Evolutionary conservation across 2,888 invertebrate species (phyloP).

Genomic region (Idaea biselata): DNA sequence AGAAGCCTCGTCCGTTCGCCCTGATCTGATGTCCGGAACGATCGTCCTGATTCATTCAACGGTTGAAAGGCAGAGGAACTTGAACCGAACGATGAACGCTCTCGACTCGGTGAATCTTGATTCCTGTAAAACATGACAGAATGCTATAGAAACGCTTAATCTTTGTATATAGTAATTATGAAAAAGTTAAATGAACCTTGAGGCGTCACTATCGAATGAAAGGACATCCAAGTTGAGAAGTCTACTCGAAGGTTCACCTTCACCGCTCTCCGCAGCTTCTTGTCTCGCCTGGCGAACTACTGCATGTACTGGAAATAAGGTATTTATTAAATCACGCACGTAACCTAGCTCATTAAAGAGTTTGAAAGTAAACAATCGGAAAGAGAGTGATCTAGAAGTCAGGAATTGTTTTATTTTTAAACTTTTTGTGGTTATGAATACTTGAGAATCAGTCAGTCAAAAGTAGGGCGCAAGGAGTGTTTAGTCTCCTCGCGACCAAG

Average conservation of each 20-base stretch:
- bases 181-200: slow-evolving; percentile 36
- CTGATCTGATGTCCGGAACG: slow-evolving; percentile 54
- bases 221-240: slow-evolving; percentile 62
- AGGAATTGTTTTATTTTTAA: too few species aligned
- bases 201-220: slow-evolving; percentile 54
- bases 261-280: slow-evolving; percentile 43
- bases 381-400: too few species aligned
- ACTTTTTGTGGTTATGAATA: too few species aligned
- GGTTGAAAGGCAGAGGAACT: slow-evolving; percentile 70
- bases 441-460: too few species aligned
- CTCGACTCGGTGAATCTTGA: slow-evolving; percentile 43
- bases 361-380: too few species aligned
- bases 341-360: slow-evolving; percentile 7
- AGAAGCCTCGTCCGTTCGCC: slow-evolving; percentile 56
- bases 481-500: too few species aligned
- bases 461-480: too few species aligned
- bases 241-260: slow-evolving; percentile 49
- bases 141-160: slow-evolving; percentile 12
- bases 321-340: neutral
- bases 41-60: slow-evolving; percentile 49
- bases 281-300: slow-evolving; percentile 39
- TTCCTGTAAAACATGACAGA: slow-evolving; percentile 39
- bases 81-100: slow-evolving; percentile 59
- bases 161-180: neutral
- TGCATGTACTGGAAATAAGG: slow-evolving; percentile 33